phyloP scores from a whole-genome alignment of 2,113 vertebrate species.

The Stigmatopora nigra region DNA sequence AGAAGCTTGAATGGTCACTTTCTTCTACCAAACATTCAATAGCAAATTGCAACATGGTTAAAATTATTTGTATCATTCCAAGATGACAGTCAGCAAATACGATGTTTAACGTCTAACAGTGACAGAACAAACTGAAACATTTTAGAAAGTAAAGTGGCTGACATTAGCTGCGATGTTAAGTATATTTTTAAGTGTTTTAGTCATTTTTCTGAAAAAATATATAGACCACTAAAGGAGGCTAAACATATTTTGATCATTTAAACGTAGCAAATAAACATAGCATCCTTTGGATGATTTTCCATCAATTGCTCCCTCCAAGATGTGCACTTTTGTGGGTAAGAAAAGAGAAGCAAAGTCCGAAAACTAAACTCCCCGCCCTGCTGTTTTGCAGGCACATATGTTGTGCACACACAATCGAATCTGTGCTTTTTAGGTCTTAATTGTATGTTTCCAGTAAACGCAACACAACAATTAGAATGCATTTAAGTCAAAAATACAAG shows the following conservation, averaged over 20 bases:
- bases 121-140: background rate
- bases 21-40: conserved; percentile 1
- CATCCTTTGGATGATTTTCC: background rate
- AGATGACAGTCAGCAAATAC: background rate
- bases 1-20: background rate
- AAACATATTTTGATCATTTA: background rate
- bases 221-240: background rate
- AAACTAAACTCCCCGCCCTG: conserved; percentile 33
- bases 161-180: background rate
- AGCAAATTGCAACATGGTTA: background rate
- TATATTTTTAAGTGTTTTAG: background rate
- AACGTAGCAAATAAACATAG: background rate
- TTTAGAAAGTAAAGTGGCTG: background rate
- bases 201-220: background rate
- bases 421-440: background rate
- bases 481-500: background rate
- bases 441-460: background rate
- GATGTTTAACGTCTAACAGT: background rate
- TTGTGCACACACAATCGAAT: conserved; percentile 9
- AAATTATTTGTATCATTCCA: background rate
- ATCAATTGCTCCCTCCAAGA: background rate
- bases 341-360: background rate
- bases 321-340: background rate
- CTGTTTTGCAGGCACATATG: conserved; percentile 17
- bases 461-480: background rate